A percentile compares a stretch with the other conserved stretches of the same genome.
These are phyloP conservation scores for Endotricha flammealis DNA, from an alignment of 2,888 invertebrate genomes.

Conservation along the genomic window DNA sequence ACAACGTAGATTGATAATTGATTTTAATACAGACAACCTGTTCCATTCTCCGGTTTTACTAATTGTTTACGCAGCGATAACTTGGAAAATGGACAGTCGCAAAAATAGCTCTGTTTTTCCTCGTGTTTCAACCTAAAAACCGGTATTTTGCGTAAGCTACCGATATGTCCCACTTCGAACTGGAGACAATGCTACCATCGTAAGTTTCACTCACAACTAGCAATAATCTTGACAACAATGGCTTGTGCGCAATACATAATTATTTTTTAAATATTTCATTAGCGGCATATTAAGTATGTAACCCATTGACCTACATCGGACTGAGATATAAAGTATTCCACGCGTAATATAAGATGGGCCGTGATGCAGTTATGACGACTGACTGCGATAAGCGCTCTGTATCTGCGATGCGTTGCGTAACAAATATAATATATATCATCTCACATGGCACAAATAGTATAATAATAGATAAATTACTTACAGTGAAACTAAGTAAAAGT, in stretches of 20 bases:
- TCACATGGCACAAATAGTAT: slow-evolving; percentile 42
- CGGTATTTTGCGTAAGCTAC: slow-evolving; percentile 3
- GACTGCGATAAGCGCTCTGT: slow-evolving; percentile 27
- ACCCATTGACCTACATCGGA: slow-evolving; percentile 36
- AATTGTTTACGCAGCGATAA: background rate
- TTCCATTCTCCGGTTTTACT: background rate
- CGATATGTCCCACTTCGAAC: slow-evolving; percentile 5
- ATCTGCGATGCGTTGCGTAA: slow-evolving; percentile 32
- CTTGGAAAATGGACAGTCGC: background rate
- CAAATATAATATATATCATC: slow-evolving; percentile 26
- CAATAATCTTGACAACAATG: slow-evolving; percentile 19
- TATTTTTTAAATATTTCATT: slow-evolving; percentile 30
- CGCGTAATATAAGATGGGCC: slow-evolving; percentile 22
- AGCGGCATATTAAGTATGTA: slow-evolving; percentile 31
- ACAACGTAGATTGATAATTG: background rate
- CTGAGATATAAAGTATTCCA: slow-evolving; percentile 19
- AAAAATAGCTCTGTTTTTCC: background rate
- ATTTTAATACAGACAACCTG: background rate
- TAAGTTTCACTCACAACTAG: slow-evolving; percentile 17
- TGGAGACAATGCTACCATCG: slow-evolving; percentile 14
- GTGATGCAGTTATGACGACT: slow-evolving; percentile 30
- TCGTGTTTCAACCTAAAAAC: slow-evolving; percentile 3
- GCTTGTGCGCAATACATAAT: slow-evolving; percentile 18
- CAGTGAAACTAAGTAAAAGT: slow-evolving; percentile 55
- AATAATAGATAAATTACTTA: slow-evolving; percentile 43